Evolutionary conservation across 2,797 vertebrate genomes (phyloP), one percentile per base, ranked within the genome.

Genomic region (Coregonus suidteri): DNA sequence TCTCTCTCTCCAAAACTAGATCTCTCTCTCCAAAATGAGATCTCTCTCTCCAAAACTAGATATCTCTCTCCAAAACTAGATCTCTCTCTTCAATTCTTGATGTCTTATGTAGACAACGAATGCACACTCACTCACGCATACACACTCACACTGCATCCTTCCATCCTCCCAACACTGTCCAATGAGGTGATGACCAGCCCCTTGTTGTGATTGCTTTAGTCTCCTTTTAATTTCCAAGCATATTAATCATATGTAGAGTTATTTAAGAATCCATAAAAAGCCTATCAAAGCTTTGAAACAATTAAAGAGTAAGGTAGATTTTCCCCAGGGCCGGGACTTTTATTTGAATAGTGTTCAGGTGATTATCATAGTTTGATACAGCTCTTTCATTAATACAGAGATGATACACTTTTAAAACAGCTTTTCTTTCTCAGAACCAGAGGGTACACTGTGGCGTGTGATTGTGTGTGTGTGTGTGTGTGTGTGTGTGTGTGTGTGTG

Each of bases 221-320:
- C 95, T 97, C 96, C 95, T 98, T 98, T 98, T 98, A 98, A 99
- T 98, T 98, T 99, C 97, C 96, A 95, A 97, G 96, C 96, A 97
- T 99, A 99, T 99, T 99, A 99, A 99, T 98, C 97, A 99, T 97
- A 99, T 97, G 97, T 97, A 98, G 97, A 97, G 97, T 99, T 99
- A 99, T 99, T 99, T 98, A 99, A 99, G 98, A 99, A 97, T 97
- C 97, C 98, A 99, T 98, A 98, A 98, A 95, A 98, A 99, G 96
- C 96, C 97, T 96, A 98, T 99, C 97, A 98, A 25, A 25, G 25
- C 25, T 25, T 25, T 25, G 25, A 98, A 99, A 99, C 98, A 99
- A 99, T 99, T 99, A 99, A 95, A 99, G 97, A 97, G 97, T 98
- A 97, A 97, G 97, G 97, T 98, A 95, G 95, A 98, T 25, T 98